Base-by-base conservation (phyloP, 1,140 invertebrate species). In the Piezodorus guildinii region DNA sequence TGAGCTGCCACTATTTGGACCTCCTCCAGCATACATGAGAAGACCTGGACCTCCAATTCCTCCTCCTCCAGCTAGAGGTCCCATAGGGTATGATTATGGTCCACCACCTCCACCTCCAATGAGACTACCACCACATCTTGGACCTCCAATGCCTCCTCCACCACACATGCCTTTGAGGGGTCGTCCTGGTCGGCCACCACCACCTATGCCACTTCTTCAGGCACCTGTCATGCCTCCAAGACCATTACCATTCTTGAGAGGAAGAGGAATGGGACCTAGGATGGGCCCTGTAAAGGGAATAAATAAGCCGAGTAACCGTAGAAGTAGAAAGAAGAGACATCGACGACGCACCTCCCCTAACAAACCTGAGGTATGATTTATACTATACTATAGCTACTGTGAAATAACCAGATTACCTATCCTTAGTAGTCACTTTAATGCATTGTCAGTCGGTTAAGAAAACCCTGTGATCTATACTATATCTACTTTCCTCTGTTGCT, bases 101-200 rank as follows among this genome's bases (percentile, higher is more conserved):
- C 64, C 64, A 19, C 64, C 64, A 45, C 63, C 63, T 23, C 63
- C 63, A 27, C 64, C 64, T 9, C 64, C 64, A 15, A 17, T 60
- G 14, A 43, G 49, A 15, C 16, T 43, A 43, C 63, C 19, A 30
- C 52, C 44, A 23, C 63, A 43, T 21, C 54, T 16, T 14, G 62
- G 62, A n/a, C 63, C 63, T n/a, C 63, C 56, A 16, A 39, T 56
- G 17, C 63, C 63, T 21, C 63, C 54, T 17, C 63, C 30, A 3
- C 43, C 63, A 14, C 30, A 60, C 14, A 21, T 23, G 17, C 17
- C 17, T 23, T 19, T 64, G 39, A 59, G 56, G 27, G 30, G 54
- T 4, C 54, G 54, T 2, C 54, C 39, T n/a, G 54, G 54, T 3
- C 52, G 27, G n/a, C 62, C 34, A 30, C 51, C 52, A 25, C 62